Evolutionary conservation across 2,888 invertebrate genomes (phyloP), one percentile per base, ranked within the genome.

Genomic region (Andrena praecox): DNA sequence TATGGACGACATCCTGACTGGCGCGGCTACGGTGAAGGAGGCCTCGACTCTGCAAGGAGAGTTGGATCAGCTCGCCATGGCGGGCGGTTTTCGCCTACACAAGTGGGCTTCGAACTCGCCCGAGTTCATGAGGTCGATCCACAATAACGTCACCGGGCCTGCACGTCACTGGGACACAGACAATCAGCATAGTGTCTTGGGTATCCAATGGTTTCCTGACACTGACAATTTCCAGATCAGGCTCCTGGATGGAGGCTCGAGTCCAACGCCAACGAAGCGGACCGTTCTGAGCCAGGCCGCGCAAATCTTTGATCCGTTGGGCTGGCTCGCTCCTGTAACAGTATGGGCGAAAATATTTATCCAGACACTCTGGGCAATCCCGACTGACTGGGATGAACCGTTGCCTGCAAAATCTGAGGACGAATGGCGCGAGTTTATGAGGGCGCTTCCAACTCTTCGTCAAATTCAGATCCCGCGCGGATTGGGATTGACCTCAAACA

Each of bases 1-100:
- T 29, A 80, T 84, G 12, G 85, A 88, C 16, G 87, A 88, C 64
- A 83, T 85, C 7, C 77, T 82, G 8, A 73, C 80, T 7, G 86
- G 86, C 0, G 78, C 80, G 1, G 74, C 76, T 12, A 50, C 75
- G 2, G 8, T 71, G 3, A 31, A 59, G 2, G 50, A 76, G 0
- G 60, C 72, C 0, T 10, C 10, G 10, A 0, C 5, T 2, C 74
- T 16, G 0, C 62, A 20, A 68, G 68, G 10, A 35, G 48, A 88
- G 2, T n/a, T 87, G 0, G 66, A 4, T 0, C 27, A 52, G 2
- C 35, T 87, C 3, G 80, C 80, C 74, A 60, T 0, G 42, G 81
- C 84, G 64, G 85, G 86, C 56, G 84, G 86, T 0, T 84, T 84
- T 10, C 59, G 50, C 0, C 72, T 81, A 0, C 64, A 67, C 3